Evolutionary conservation across 2,888 invertebrate genomes (phyloP).

Genomic region (Proisotoma minuta): DNA sequence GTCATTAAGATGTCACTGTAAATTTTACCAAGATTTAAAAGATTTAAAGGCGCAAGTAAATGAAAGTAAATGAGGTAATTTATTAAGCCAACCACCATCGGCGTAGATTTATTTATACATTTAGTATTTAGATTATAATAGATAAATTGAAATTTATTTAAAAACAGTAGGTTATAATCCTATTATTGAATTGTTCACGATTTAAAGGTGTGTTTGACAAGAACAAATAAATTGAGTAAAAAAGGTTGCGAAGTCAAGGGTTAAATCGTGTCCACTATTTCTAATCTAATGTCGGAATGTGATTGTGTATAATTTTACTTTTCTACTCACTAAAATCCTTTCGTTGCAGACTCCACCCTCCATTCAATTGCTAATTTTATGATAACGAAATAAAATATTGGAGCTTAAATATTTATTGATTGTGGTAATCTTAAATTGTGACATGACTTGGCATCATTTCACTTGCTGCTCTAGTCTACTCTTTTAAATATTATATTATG

Average conservation of each 20-base stretch:
- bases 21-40: too few species aligned
- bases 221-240: neutral
- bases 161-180: too few species aligned
- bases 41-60: too few species aligned
- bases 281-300: neutral
- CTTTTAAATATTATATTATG: neutral
- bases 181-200: too few species aligned
- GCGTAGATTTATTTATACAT: too few species aligned
- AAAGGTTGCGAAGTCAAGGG: constrained; percentile 4
- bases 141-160: too few species aligned
- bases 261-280: constrained; percentile 13
- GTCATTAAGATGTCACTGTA: too few species aligned
- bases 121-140: too few species aligned
- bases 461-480: neutral
- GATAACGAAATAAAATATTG: neutral
- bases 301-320: neutral
- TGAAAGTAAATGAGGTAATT: too few species aligned
- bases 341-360: neutral
- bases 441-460: neutral
- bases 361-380: neutral
- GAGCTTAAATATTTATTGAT: neutral
- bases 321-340: neutral
- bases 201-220: too few species aligned
- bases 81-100: too few species aligned
- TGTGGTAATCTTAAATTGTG: too few species aligned